These are phyloP conservation scores for Orussus abietinus DNA, from an alignment of 1,140 invertebrate genomes.

Conservation along the genomic window DNA sequence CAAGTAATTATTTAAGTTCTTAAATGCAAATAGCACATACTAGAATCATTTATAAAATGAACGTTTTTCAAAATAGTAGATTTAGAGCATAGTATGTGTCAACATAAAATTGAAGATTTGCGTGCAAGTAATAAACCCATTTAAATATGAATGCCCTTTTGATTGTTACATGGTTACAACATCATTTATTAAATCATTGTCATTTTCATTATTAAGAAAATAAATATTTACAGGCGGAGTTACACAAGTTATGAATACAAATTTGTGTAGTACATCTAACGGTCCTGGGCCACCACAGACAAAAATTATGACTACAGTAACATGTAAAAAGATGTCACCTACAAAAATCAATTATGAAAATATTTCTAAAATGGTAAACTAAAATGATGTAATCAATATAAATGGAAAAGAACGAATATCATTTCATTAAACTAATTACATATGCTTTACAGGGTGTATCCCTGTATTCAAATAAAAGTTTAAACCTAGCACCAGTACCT, in stretches of 20 bases:
- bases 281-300: conserved; percentile 35
- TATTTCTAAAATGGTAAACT: conserved; percentile 34
- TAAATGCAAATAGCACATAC: no score
- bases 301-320: conserved; percentile 18
- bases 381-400: neutral
- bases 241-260: conserved; percentile 21
- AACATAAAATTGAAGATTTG: neutral
- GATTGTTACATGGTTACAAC: no score
- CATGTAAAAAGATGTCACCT: conserved; percentile 32
- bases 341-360: conserved; percentile 32
- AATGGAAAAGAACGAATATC: neutral
- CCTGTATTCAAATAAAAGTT: conserved; percentile 31
- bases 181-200: conserved; percentile 2
- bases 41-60: no score
- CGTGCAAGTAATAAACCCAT: conserved; percentile 8
- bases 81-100: neutral
- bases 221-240: no score
- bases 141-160: neutral
- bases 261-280: conserved; percentile 26
- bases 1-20: no score
- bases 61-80: no score
- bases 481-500: conserved; percentile 32
- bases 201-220: conserved; percentile 22
- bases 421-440: conserved; percentile 9
- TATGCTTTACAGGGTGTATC: conserved; percentile 27